Conservation (phyloP, 2,888 invertebrate species). For the Corbicula japonica region DNA sequence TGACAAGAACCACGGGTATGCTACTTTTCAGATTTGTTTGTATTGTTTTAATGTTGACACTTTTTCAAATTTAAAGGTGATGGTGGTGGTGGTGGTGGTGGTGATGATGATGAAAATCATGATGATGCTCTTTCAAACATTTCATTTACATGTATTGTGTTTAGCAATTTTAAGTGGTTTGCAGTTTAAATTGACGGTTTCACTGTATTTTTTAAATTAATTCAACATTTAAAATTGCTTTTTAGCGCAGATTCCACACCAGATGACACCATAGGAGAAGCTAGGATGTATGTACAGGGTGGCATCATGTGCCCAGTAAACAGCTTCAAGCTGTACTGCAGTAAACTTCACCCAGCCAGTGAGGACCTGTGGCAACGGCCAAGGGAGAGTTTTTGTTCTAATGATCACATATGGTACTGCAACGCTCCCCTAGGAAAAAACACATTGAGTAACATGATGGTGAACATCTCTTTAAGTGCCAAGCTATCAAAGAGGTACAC, state of each 20-base stretch:
- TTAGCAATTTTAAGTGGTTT: neutral
- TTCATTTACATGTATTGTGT: neutral
- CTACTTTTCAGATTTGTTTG: neutral
- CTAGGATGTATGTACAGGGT: conserved; percentile 1
- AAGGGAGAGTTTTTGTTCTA: neutral
- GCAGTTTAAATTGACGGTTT: neutral
- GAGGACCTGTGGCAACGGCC: conserved; percentile 15
- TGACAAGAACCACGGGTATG: conserved; percentile 25
- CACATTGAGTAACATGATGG: conserved; percentile 39
- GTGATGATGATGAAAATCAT: neutral
- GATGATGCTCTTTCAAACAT: neutral
- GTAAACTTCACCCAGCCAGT: conserved; percentile 1
- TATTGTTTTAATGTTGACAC: neutral
- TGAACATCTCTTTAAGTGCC: conserved; percentile 25
- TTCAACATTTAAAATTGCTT: neutral
- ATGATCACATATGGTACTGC: conserved; percentile 33
- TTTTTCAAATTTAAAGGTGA: neutral
- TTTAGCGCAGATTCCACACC: neutral
- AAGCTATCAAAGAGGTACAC: conserved; percentile 34
- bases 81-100: neutral
- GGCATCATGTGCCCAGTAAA: neutral
- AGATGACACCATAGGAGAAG: conserved; percentile 10
- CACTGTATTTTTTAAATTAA: neutral
- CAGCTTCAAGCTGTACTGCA: neutral
- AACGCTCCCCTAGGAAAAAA: conserved; percentile 44